These are phyloP conservation scores for Typhlomys cinereus DNA, from an alignment of 2,113 vertebrate species.

Conservation along the genomic window DNA sequence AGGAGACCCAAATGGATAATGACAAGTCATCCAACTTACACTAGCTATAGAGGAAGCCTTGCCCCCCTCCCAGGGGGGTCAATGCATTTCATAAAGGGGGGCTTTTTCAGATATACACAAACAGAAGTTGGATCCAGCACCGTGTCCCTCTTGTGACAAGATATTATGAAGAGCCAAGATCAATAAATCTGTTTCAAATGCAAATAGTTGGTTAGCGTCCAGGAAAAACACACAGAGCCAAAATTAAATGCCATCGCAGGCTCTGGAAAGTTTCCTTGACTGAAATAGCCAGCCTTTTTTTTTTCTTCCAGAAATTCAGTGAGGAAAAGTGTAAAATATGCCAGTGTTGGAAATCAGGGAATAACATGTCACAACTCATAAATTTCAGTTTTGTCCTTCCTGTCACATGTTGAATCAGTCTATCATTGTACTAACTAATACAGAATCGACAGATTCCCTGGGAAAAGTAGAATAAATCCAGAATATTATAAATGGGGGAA, in stretches of 20 bases:
- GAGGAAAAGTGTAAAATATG: conserved; percentile 4
- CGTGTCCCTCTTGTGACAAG: background rate
- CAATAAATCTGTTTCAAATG: conserved; percentile 69
- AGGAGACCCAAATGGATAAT: background rate
- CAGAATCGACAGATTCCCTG: background rate
- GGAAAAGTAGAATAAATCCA: background rate
- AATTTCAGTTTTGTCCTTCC: background rate
- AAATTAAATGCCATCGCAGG: conserved; percentile 17
- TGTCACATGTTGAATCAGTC: background rate
- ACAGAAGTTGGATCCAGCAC: background rate
- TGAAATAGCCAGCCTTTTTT: conserved; percentile 37
- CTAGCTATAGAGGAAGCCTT: background rate
- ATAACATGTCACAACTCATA: background rate
- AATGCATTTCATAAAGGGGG: background rate
- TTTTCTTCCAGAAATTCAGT: conserved; percentile 16
- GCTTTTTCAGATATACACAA: background rate
- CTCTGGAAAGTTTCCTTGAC: conserved; percentile 46
- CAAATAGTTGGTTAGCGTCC: conserved; percentile 46
- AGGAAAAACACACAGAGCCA: background rate
- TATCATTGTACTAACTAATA: background rate
- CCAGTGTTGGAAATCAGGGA: background rate
- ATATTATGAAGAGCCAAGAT: conserved; percentile 4
- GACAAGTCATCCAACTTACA: background rate
- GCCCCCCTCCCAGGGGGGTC: background rate
- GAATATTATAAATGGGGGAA: background rate